Evolutionary conservation across 2,113 vertebrate species (phyloP).

Genomic region (Zapornia atra): DNA sequence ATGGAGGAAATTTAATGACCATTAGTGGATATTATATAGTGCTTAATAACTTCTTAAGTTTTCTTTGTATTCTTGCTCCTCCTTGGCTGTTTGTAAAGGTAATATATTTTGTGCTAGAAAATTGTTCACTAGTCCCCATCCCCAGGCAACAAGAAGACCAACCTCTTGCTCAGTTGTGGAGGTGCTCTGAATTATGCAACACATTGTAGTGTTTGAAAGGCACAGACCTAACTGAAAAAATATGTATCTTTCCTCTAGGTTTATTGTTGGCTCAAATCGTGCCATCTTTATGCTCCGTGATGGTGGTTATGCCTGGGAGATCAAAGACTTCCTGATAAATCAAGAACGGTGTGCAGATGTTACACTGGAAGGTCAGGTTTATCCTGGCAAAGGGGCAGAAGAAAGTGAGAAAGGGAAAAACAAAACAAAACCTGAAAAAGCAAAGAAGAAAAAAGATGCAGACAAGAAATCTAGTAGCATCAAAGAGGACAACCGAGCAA

Average conservation of each 20-base stretch:
- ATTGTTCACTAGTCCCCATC: not conserved
- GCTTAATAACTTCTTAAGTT: not conserved
- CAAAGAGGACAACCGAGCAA: conserved; percentile 79
- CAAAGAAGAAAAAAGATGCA: conserved; percentile 80
- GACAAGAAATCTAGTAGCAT: conserved; percentile 37
- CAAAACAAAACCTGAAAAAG: conserved; percentile 78
- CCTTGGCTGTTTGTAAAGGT: not conserved
- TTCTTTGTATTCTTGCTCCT: not conserved
- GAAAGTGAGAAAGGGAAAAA: conserved; percentile 76
- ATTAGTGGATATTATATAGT: not conserved
- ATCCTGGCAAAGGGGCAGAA: conserved; percentile 85
- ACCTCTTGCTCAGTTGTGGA: not conserved
- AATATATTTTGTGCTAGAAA: not conserved
- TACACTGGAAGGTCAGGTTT: conserved; percentile 96
- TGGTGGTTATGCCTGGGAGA: conserved; percentile 93
- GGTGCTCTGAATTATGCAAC: not conserved
- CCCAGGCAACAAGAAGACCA: not conserved
- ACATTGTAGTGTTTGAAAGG: not conserved
- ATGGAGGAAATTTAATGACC: not conserved
- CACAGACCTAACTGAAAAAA: not conserved
- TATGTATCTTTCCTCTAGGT: conserved; percentile 70
- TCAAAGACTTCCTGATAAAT: conserved; percentile 91
- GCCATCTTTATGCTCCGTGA: conserved; percentile 98
- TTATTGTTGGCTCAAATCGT: conserved; percentile 95
- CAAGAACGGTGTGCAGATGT: conserved; percentile 93